These are phyloP conservation scores for Ptiloglossa arizonensis DNA, from an alignment of 1,140 invertebrate genomes.

Conservation along the genomic window DNA sequence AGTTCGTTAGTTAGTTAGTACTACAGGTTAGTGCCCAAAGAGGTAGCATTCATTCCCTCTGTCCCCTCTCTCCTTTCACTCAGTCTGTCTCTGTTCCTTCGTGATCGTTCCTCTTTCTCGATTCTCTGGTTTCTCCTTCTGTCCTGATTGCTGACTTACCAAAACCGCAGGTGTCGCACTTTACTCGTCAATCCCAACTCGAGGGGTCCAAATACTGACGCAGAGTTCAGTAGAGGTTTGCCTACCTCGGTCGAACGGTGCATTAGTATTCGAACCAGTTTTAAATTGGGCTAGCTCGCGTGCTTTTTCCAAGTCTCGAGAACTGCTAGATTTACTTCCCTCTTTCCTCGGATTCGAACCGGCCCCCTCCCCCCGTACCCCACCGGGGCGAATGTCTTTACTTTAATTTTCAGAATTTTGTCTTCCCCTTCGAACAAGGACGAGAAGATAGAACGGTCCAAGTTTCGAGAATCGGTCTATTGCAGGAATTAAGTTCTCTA, in stretches of 20 bases:
- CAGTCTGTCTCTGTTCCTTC: neutral
- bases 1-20: slow-evolving; percentile 63
- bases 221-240: neutral
- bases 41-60: slow-evolving; percentile 22
- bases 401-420: no score
- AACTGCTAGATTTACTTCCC: no score
- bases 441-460: no score
- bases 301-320: no score
- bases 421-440: no score
- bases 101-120: neutral
- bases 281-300: no score
- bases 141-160: slow-evolving; percentile 44
- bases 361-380: no score
- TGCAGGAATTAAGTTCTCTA: no score
- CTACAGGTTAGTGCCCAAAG: slow-evolving; percentile 48
- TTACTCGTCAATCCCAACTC: slow-evolving; percentile 4
- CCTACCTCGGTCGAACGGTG: neutral
- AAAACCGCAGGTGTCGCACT: slow-evolving; percentile 44
- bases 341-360: no score
- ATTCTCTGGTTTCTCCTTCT: slow-evolving; percentile 7
- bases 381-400: no score
- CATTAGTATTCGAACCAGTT: neutral
- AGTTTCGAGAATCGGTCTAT: no score
- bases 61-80: neutral
- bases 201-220: slow-evolving; percentile 7